Evolutionary conservation across 2,888 invertebrate species (phyloP).

Genomic region (Cheilosia pagana): DNA sequence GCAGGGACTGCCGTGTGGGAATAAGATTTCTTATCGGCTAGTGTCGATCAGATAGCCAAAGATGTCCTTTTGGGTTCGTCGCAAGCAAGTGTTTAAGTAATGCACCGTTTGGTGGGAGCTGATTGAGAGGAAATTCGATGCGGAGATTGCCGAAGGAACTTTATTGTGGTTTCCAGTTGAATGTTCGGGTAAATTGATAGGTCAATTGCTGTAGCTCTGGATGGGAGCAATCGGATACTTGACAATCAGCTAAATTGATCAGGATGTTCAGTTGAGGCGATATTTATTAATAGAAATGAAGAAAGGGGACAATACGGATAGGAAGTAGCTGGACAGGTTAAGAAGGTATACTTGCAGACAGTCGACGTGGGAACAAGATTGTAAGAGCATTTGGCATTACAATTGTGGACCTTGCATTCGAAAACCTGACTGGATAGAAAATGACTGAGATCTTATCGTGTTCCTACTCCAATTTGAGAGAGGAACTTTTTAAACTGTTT

Average conservation of each 20-base stretch:
- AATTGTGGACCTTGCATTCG: neutral
- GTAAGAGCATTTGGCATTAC: neutral
- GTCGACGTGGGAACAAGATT: neutral
- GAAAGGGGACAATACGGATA: neutral
- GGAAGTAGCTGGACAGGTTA: neutral
- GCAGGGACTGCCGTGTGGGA: constrained; percentile 44
- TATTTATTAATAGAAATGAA: constrained; percentile 2
- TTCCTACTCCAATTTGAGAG: too few species aligned
- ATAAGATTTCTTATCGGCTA: constrained; percentile 50
- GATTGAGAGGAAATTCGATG: constrained; percentile 69
- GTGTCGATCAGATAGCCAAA: constrained; percentile 45
- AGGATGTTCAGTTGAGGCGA: constrained; percentile 46
- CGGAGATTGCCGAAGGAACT: constrained; percentile 44
- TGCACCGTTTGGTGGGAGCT: constrained; percentile 17
- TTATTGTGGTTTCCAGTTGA: constrained; percentile 58
- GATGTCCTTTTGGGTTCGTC: constrained; percentile 49
- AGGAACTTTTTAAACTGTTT: too few species aligned
- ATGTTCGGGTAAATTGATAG: constrained; percentile 50
- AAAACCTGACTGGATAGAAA: neutral
- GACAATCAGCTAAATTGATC: constrained; percentile 17
- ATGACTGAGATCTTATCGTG: too few species aligned
- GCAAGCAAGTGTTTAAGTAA: constrained; percentile 12
- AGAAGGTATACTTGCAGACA: neutral
- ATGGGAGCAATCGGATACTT: constrained; percentile 52
- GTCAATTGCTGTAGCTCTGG: constrained; percentile 54